Evolutionary conservation across 2,113 vertebrate genomes (phyloP).

Genomic region (Barnardius zonarius): DNA sequence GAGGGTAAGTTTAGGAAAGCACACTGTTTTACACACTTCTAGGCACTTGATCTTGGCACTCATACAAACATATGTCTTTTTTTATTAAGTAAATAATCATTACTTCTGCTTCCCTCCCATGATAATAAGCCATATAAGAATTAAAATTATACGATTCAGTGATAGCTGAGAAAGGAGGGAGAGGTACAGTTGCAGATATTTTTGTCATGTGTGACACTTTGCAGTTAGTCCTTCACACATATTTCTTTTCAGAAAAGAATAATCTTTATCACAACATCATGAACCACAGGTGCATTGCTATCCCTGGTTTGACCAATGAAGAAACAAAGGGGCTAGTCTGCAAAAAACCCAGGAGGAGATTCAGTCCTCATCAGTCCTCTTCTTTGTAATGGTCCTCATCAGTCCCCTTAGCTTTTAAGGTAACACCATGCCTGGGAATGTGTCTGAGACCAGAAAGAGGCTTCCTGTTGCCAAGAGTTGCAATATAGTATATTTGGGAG

Average conservation of each 20-base stretch:
- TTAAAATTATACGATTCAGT: neutral
- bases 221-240: neutral
- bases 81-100: neutral
- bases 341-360: neutral
- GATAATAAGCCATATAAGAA: neutral
- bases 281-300: neutral
- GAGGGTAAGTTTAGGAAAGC: neutral
- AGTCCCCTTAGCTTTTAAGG: neutral
- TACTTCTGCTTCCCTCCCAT: neutral
- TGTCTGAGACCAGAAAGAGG: neutral
- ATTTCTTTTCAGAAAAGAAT: neutral
- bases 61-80: neutral
- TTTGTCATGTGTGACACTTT: neutral
- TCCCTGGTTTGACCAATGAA: neutral
- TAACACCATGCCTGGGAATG: neutral
- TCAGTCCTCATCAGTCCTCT: neutral
- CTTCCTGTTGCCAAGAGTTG: neutral
- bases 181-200: neutral
- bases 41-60: neutral
- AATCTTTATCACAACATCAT: neutral
- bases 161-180: neutral
- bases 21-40: neutral
- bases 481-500: neutral
- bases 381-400: neutral
- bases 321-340: neutral